Evolutionary conservation across 1,140 invertebrate genomes (phyloP).

Genomic region (Babylonia areolata): DNA sequence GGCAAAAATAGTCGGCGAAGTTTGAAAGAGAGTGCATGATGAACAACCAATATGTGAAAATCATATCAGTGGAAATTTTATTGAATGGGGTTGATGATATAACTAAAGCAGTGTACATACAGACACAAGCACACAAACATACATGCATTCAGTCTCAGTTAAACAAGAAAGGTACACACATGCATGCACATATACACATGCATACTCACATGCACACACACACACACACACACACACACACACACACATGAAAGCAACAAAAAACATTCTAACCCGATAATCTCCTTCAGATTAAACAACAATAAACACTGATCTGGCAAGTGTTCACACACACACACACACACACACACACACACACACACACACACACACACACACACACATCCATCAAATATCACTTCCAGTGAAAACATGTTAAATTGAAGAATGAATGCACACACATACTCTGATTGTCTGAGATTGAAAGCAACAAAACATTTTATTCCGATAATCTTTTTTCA

Average conservation of each 20-base stretch:
- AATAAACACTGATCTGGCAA: too few species aligned
- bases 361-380: neutral
- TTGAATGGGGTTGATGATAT: too few species aligned
- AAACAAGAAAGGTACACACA: neutral
- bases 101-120: too few species aligned
- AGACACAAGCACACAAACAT: neutral
- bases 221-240: neutral
- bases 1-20: too few species aligned
- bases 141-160: too few species aligned
- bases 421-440: neutral
- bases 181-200: neutral
- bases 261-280: too few species aligned
- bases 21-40: too few species aligned
- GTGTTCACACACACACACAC: neutral
- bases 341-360: conserved; percentile 11
- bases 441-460: too few species aligned
- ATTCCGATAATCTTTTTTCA: neutral
- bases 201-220: neutral
- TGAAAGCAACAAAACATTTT: neutral
- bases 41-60: too few species aligned
- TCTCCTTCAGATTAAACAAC: too few species aligned
- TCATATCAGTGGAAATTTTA: too few species aligned
- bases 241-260: neutral
- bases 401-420: neutral
- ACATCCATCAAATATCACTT: neutral